A percentile compares a stretch with the other conserved stretches of the same genome.
Evolutionary conservation across 2,113 vertebrate species (phyloP).

Genomic region (Poicephalus gulielmi): DNA sequence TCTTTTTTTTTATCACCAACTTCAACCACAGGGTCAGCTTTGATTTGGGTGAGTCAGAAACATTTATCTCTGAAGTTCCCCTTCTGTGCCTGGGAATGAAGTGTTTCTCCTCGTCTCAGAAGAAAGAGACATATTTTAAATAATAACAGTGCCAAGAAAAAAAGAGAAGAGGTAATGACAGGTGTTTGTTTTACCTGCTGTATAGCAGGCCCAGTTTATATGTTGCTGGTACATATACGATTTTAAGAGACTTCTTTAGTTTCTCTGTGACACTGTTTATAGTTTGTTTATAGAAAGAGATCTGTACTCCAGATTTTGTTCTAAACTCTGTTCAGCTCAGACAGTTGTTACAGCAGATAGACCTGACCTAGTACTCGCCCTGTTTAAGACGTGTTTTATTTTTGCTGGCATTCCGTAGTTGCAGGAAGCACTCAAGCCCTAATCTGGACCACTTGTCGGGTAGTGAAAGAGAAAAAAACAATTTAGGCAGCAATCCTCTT

Average conservation of each 20-base stretch:
- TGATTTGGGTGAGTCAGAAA: slow-evolving; percentile 49
- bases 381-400: slow-evolving; percentile 32
- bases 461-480: not conserved
- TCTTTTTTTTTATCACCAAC: not conserved
- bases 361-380: slow-evolving; percentile 36
- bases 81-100: slow-evolving; percentile 39
- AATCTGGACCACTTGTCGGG: slow-evolving; percentile 18
- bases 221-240: not conserved
- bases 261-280: not conserved
- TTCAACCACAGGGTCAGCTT: slow-evolving; percentile 51
- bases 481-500: not conserved
- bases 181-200: not conserved
- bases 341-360: not conserved
- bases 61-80: slow-evolving; percentile 47
- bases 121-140: not conserved
- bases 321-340: not conserved
- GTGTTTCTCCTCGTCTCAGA: slow-evolving; percentile 22
- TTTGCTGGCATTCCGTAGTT: slow-evolving; percentile 13
- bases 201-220: not conserved
- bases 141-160: not conserved
- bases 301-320: slow-evolving; percentile 3
- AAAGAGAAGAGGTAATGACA: not conserved
- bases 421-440: slow-evolving; percentile 37
- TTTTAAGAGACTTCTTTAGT: slow-evolving; percentile 37
- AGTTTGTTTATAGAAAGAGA: not conserved